Evolutionary conservation across 2,888 invertebrate genomes (phyloP).

Genomic region (Agriopis marginaria): DNA sequence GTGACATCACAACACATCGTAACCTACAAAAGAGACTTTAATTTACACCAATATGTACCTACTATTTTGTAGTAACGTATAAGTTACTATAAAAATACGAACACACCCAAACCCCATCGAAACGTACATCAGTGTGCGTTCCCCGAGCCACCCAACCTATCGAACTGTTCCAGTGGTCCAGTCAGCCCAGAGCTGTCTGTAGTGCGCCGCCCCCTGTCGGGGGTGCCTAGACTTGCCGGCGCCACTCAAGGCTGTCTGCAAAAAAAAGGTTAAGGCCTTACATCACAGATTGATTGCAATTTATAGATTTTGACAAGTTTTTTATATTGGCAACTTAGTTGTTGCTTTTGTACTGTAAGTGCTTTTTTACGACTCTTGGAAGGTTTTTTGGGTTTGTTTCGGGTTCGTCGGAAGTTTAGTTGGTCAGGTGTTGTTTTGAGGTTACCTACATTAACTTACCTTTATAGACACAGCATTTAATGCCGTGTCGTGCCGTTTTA

Average conservation of each 20-base stretch:
- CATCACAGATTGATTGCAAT: slow-evolving; percentile 54
- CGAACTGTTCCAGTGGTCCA: slow-evolving; percentile 7
- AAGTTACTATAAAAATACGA: not conserved
- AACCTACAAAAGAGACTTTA: too few species aligned
- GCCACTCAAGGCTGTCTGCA: slow-evolving; percentile 77
- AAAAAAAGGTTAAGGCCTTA: slow-evolving; percentile 69
- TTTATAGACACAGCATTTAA: too few species aligned
- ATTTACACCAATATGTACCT: too few species aligned
- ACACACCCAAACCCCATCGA: not conserved
- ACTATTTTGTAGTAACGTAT: not conserved
- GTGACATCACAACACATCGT: too few species aligned
- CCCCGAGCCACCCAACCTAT: not conserved
- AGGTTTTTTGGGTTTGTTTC: not conserved
- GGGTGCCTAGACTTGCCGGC: slow-evolving; percentile 61
- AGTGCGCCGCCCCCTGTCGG: slow-evolving; percentile 37
- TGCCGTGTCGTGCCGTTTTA: too few species aligned
- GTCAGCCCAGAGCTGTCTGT: slow-evolving; percentile 24
- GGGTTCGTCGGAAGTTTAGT: not conserved
- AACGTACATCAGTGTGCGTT: slow-evolving; percentile 9
- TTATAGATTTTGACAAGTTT: slow-evolving; percentile 50
- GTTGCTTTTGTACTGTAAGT: slow-evolving; percentile 10
- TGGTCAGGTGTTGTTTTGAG: not conserved
- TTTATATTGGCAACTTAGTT: slow-evolving; percentile 29
- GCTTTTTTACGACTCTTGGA: slow-evolving; percentile 10
- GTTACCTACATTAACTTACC: not conserved